Conservation (phyloP, 2,888 invertebrate species). For the Dryobotodes eremita region DNA sequence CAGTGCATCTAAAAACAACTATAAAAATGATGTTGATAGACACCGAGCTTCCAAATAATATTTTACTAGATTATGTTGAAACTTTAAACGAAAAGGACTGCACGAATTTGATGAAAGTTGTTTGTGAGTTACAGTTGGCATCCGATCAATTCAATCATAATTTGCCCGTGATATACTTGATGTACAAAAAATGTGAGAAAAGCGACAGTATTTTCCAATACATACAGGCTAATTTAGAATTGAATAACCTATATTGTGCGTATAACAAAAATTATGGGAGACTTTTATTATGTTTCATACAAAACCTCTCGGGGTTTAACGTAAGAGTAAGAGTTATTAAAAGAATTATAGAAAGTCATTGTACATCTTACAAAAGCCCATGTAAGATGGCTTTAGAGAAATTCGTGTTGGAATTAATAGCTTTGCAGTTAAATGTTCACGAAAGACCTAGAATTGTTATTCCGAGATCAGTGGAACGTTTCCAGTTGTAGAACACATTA, state of each 20-base stretch:
- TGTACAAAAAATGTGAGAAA: slow-evolving; percentile 42
- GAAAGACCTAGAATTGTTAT: slow-evolving; percentile 40
- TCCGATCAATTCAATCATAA: slow-evolving; percentile 30
- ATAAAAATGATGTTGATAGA: slow-evolving; percentile 23
- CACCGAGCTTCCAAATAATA: slow-evolving; percentile 18
- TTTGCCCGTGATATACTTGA: slow-evolving; percentile 20
- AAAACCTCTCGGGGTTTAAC: slow-evolving; percentile 41
- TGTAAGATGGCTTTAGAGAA: slow-evolving; percentile 37
- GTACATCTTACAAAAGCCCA: slow-evolving; percentile 35
- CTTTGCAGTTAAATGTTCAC: slow-evolving; percentile 15
- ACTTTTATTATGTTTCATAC: slow-evolving; percentile 39
- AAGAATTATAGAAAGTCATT: slow-evolving; percentile 31
- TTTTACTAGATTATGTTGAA: slow-evolving; percentile 47
- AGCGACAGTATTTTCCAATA: slow-evolving; percentile 23
- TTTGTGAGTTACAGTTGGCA: slow-evolving; percentile 10
- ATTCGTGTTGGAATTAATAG: slow-evolving; percentile 6
- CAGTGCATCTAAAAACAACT: slow-evolving; percentile 21
- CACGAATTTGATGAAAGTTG: slow-evolving; percentile 24
- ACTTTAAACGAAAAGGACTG: slow-evolving; percentile 27
- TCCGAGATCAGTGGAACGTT: slow-evolving; percentile 38
- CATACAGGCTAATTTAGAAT: slow-evolving; percentile 22
- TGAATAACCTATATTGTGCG: slow-evolving; percentile 9
- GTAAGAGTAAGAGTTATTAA: slow-evolving; percentile 17
- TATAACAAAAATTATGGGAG: slow-evolving; percentile 39
- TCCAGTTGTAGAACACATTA: slow-evolving; percentile 15